phyloP scores from a whole-genome alignment of 2,888 invertebrate genomes.

The Tetropium fuscum region DNA sequence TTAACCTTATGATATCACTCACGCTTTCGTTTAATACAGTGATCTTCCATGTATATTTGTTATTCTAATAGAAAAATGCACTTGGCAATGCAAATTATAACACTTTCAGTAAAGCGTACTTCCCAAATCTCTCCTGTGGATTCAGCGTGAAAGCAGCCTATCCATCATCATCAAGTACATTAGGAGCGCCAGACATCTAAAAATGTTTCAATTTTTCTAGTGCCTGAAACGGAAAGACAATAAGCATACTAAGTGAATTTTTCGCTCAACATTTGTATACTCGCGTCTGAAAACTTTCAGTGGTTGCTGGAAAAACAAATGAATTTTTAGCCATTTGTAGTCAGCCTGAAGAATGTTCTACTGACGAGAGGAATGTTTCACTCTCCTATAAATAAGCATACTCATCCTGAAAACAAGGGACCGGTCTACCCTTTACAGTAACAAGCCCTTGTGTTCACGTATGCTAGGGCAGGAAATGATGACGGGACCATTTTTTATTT shows the following conservation, averaged over 20 bases:
- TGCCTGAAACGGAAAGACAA: conserved; percentile 47
- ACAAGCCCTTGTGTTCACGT: conserved; percentile 31
- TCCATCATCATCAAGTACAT: conserved; percentile 41
- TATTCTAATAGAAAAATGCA: too few relatives aligned
- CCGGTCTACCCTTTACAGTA: conserved; percentile 23
- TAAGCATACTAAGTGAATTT: conserved; percentile 55
- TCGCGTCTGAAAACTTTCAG: conserved; percentile 55
- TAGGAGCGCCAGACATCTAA: conserved; percentile 42
- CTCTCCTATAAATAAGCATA: conserved; percentile 41
- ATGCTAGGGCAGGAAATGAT: conserved; percentile 7
- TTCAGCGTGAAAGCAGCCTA: too few relatives aligned
- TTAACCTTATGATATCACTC: too few relatives aligned
- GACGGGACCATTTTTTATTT: conserved; percentile 13
- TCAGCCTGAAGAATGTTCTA: conserved; percentile 50
- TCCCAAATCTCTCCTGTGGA: too few relatives aligned
- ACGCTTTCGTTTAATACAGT: too few relatives aligned
- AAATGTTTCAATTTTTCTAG: conserved; percentile 51
- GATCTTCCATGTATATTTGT: too few relatives aligned
- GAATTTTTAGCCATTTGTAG: conserved; percentile 57
- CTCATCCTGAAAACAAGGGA: conserved; percentile 22
- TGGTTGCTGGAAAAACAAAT: conserved; percentile 57
- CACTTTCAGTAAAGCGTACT: too few relatives aligned
- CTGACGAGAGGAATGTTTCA: conserved; percentile 52
- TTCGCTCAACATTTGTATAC: conserved; percentile 58
- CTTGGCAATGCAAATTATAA: too few relatives aligned